phyloP scores from a whole-genome alignment of 1,140 invertebrate species.

The Eciton burchellii region DNA sequence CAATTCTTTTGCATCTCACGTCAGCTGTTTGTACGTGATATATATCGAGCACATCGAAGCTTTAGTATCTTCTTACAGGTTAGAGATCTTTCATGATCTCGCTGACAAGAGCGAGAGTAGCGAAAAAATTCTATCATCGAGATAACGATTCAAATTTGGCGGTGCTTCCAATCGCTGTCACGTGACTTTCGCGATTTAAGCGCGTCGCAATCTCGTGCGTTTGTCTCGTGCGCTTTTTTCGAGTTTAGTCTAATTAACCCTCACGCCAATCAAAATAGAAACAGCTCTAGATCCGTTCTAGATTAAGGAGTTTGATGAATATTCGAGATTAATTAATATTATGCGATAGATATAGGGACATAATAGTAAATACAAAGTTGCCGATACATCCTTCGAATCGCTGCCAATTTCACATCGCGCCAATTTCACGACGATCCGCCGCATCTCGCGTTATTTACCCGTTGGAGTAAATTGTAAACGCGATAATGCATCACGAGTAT shows the following conservation, averaged over 20 bases:
- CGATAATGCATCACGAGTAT: not conserved
- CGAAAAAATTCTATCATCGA: not conserved
- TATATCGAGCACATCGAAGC: constrained; percentile 1
- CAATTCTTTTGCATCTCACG: not conserved
- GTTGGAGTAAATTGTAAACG: not conserved
- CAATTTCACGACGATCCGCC: not conserved
- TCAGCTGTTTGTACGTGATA: not conserved
- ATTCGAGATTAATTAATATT: not conserved
- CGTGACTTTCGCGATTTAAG: too few species aligned
- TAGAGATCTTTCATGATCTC: not conserved
- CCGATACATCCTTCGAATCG: not conserved
- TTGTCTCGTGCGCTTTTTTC: too few species aligned
- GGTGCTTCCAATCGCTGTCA: too few species aligned
- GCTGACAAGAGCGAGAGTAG: constrained; percentile 25
- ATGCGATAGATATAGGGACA: not conserved
- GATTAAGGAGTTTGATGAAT: too few species aligned
- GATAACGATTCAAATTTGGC: too few species aligned
- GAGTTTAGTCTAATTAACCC: too few species aligned
- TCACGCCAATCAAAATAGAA: too few species aligned
- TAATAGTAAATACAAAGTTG: constrained; percentile 5
- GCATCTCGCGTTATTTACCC: not conserved
- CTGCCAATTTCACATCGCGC: not conserved
- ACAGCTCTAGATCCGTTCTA: too few species aligned
- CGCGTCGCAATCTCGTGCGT: too few species aligned
- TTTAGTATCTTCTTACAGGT: not conserved